Percentiles rank a stretch among this genome's conserved stretches.
Conservation (phyloP, 2,888 invertebrate genomes). For the Biston stratarius region DNA sequence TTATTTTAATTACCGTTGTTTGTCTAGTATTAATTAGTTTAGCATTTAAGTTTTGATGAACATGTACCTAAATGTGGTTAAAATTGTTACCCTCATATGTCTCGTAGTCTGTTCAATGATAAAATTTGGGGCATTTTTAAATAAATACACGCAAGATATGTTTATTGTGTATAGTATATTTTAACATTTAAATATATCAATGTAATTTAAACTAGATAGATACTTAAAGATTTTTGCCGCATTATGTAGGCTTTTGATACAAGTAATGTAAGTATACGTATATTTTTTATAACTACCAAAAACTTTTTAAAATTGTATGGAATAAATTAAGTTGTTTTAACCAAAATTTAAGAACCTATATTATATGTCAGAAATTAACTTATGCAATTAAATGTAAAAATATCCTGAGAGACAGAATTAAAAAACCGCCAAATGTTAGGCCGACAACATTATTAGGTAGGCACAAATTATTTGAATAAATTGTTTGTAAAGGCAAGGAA, state of each 20-base stretch:
- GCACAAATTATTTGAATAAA: not conserved
- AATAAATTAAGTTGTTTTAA: not conserved
- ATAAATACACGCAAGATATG: constrained; percentile 20
- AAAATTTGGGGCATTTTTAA: constrained; percentile 9
- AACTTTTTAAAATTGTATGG: not conserved
- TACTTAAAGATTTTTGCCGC: not conserved
- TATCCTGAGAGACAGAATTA: not conserved
- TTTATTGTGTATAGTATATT: not conserved
- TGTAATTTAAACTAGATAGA: not conserved
- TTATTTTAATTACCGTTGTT: too few species aligned
- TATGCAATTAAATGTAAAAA: not conserved
- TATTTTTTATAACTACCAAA: not conserved
- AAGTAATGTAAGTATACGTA: not conserved
- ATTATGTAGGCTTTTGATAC: not conserved
- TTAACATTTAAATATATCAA: not conserved
- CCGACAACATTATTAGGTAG: not conserved
- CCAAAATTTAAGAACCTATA: not conserved
- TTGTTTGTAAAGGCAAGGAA: not conserved
- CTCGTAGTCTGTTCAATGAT: constrained; percentile 6
- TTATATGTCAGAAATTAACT: constrained; percentile 3
- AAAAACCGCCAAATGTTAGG: not conserved
- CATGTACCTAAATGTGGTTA: constrained; percentile 11
- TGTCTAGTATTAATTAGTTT: not conserved
- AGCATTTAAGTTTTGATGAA: constrained; percentile 7
- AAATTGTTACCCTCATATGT: constrained; percentile 31